These are phyloP conservation scores for Characodon lateralis DNA, from an alignment of 2,797 vertebrate genomes.

Conservation along the genomic window DNA sequence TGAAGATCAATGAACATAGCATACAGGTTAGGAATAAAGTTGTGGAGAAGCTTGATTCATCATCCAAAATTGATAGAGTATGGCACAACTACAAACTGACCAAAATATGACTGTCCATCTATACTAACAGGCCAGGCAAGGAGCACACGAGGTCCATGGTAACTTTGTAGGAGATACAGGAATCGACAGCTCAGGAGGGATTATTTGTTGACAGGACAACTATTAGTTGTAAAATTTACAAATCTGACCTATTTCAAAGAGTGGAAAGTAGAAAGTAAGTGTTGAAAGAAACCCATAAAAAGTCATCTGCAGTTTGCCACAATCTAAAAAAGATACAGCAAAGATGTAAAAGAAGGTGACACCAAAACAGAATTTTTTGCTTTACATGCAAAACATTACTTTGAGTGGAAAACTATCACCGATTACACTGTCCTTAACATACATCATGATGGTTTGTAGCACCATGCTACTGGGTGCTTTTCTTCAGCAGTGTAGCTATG, in stretches of 20 bases:
- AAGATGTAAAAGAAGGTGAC: background rate
- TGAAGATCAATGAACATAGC: background rate
- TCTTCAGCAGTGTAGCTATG: background rate
- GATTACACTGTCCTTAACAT: background rate
- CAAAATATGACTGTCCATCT: background rate
- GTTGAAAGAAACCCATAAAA: background rate
- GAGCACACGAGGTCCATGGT: background rate
- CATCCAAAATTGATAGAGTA: background rate
- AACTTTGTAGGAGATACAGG: background rate
- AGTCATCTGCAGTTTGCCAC: background rate
- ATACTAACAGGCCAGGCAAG: background rate
- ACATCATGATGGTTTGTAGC: background rate
- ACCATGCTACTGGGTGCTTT: background rate
- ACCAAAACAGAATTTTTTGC: background rate
- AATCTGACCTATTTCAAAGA: background rate
- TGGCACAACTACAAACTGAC: background rate
- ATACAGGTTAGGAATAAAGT: background rate
- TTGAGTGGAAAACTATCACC: background rate
- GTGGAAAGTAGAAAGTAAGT: background rate
- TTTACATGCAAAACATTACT: background rate
- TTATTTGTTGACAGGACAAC: background rate
- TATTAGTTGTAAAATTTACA: background rate
- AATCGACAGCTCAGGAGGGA: background rate
- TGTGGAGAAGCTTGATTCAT: background rate
- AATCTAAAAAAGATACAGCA: background rate